Percentiles rank a stretch among this genome's conserved stretches.
Evolutionary conservation across 2,888 invertebrate genomes (phyloP).

Genomic region (Macrosoma leucophasiata): DNA sequence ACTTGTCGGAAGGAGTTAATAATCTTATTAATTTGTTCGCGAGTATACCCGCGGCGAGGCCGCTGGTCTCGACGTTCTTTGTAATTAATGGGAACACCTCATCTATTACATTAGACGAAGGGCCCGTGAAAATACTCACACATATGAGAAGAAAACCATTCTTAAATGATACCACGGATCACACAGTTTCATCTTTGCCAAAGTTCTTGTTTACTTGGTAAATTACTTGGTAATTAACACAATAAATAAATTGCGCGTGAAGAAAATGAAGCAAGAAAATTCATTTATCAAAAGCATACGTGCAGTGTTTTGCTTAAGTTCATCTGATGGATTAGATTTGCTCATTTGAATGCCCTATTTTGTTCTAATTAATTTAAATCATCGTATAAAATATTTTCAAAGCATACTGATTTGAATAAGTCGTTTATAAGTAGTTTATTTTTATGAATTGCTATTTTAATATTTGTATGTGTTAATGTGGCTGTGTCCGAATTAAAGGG

Average conservation of each 20-base stretch:
- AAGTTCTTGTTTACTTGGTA: conserved; percentile 35
- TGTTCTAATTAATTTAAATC: too few species aligned
- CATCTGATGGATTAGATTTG: conserved; percentile 42
- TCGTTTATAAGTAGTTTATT: neutral
- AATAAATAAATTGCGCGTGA: conserved; percentile 70
- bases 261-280: conserved; percentile 67
- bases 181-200: conserved; percentile 1
- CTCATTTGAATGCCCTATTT: too few species aligned
- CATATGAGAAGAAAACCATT: conserved; percentile 49
- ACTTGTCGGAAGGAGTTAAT: conserved; percentile 72
- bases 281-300: conserved; percentile 61
- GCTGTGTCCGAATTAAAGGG: too few species aligned
- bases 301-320: conserved; percentile 36
- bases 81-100: conserved; percentile 75
- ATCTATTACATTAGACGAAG: conserved; percentile 73
- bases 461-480: too few species aligned
- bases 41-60: conserved; percentile 55
- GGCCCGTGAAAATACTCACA: conserved; percentile 55
- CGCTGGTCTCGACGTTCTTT: conserved; percentile 69
- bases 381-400: conserved; percentile 20
- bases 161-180: conserved; percentile 41
- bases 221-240: conserved; percentile 54
- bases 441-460: too few species aligned
- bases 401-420: conserved; percentile 2
- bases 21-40: conserved; percentile 70